Conservation (phyloP, 2,113 vertebrate species). For the Pyxicephalus adspersus region DNA sequence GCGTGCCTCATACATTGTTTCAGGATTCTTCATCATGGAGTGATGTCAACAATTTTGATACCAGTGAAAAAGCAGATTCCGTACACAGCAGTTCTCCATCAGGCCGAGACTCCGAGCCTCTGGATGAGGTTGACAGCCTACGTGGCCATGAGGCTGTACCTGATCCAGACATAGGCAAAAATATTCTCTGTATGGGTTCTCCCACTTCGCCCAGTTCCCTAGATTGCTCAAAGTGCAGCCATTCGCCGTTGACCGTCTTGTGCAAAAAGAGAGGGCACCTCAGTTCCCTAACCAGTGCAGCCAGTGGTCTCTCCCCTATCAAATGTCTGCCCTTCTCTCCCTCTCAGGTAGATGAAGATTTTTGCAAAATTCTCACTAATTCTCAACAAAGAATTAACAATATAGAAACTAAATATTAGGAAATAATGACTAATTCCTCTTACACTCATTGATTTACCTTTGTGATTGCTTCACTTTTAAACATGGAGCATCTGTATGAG, state of each 20-base stretch:
- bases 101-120: slow-evolving; percentile 71
- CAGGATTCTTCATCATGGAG: slow-evolving; percentile 85
- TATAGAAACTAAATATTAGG: slow-evolving; percentile 83
- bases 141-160: slow-evolving; percentile 67
- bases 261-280: slow-evolving; percentile 72
- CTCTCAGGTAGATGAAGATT: slow-evolving; percentile 86
- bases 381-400: slow-evolving; percentile 74
- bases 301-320: slow-evolving; percentile 76
- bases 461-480: slow-evolving; percentile 60
- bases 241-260: slow-evolving; percentile 73
- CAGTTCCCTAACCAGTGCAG: slow-evolving; percentile 71
- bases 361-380: slow-evolving; percentile 79
- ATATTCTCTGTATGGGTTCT: slow-evolving; percentile 69
- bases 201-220: slow-evolving; percentile 67
- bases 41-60: slow-evolving; percentile 79
- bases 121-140: slow-evolving; percentile 69
- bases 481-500: slow-evolving; percentile 57
- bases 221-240: slow-evolving; percentile 70
- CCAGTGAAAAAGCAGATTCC: slow-evolving; percentile 77
- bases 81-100: slow-evolving; percentile 71
- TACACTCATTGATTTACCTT: slow-evolving; percentile 70
- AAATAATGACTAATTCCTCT: slow-evolving; percentile 79
- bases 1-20: slow-evolving; percentile 81
- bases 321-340: slow-evolving; percentile 92
- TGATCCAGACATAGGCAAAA: slow-evolving; percentile 72